phyloP scores from a whole-genome alignment of 2,797 vertebrate genomes.

The Chelonia mydas region DNA sequence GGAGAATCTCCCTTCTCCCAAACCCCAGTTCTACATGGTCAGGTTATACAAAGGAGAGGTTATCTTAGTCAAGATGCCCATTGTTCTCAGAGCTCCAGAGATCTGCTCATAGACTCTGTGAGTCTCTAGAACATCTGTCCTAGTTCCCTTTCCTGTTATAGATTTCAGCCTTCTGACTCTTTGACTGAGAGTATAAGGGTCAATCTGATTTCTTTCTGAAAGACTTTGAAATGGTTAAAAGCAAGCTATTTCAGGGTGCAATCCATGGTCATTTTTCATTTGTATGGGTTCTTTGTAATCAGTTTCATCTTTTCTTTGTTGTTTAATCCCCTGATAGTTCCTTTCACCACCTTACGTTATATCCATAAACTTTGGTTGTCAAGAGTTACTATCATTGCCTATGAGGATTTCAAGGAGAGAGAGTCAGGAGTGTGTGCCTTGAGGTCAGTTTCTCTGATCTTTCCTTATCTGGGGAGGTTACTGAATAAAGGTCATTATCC shows the following conservation, averaged over 20 bases:
- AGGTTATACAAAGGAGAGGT: neutral
- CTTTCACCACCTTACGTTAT: neutral
- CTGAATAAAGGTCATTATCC: neutral
- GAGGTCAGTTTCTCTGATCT: neutral
- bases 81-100: neutral
- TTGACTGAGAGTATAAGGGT: neutral
- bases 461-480: neutral
- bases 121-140: neutral
- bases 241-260: neutral
- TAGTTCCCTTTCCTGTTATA: neutral
- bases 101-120: neutral
- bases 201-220: neutral
- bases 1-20: neutral
- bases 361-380: neutral
- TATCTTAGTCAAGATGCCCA: neutral
- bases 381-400: neutral
- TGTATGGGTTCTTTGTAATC: neutral
- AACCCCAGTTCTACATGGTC: neutral
- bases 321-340: neutral
- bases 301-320: neutral
- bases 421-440: neutral
- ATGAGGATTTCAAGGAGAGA: neutral
- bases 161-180: neutral
- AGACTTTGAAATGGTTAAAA: neutral
- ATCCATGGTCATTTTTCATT: neutral